Conservation (phyloP, 2,113 vertebrate genomes). For the Pseudopipra pipra region DNA sequence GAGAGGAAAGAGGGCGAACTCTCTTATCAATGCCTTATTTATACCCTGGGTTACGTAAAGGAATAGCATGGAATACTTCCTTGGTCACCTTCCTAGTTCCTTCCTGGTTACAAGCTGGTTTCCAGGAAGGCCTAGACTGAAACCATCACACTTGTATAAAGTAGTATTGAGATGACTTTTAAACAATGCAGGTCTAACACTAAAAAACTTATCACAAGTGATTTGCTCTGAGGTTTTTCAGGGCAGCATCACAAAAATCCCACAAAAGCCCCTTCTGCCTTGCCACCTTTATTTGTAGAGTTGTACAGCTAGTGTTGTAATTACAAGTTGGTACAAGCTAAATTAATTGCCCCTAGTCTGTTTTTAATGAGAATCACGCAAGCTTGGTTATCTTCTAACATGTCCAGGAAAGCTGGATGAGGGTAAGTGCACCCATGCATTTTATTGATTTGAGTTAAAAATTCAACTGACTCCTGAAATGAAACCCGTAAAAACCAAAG, state of each 20-base stretch:
- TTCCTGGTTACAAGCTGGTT: too few relatives aligned
- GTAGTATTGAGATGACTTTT: neutral
- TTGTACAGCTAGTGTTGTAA: conserved; percentile 45
- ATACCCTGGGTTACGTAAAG: too few relatives aligned
- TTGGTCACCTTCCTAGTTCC: too few relatives aligned
- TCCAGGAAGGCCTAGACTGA: too few relatives aligned
- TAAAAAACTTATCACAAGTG: neutral
- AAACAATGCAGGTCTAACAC: neutral
- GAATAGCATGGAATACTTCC: too few relatives aligned
- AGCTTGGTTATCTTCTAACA: conserved; percentile 50
- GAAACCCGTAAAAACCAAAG: neutral
- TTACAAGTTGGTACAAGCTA: conserved; percentile 63
- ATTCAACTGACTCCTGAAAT: neutral
- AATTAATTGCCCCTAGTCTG: conserved; percentile 62
- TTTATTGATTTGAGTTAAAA: conserved; percentile 53
- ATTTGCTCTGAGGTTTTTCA: neutral
- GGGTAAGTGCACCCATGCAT: conserved; percentile 1
- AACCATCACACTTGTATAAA: too few relatives aligned
- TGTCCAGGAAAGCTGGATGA: conserved; percentile 45
- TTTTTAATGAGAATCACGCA: conserved; percentile 69
- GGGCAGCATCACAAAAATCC: neutral
- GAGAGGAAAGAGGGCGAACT: too few relatives aligned
- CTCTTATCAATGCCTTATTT: too few relatives aligned
- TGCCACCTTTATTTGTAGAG: neutral
- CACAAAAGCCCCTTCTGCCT: neutral